Evolutionary conservation across 2,797 vertebrate species (phyloP), one percentile per base, ranked within the genome.

Genomic region (Xiphophorus birchmanni): DNA sequence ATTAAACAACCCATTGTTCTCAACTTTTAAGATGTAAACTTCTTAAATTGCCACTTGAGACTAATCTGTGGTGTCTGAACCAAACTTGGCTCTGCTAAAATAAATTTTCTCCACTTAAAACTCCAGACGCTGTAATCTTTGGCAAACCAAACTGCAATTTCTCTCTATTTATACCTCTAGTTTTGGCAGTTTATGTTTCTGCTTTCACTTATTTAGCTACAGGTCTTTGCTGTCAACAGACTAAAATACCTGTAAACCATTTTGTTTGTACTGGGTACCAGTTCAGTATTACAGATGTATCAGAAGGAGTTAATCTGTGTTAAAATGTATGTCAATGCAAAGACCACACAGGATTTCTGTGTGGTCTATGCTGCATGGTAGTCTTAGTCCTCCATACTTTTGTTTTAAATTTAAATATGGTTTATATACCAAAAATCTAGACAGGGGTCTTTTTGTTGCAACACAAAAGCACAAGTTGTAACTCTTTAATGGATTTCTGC

Each of bases 61-160:
- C 11, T 32, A 48, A 80, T 12, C 72, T 45, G 58, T n/a, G 15
- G 37, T 48, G 40, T 71, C 35, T 47, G 52, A 76, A 65, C 21
- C 15, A 37, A 75, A 58, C 56, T 65, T 60, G 15, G 78, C 48
- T 50, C 56, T 45, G 10, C n/a, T 42, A 11, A 77, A 88, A 81
- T 83, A 17, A 45, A 56, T 73, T 63, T 52, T 82, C 52, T 71
- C 12, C 37, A 44, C 54, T 77, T n/a, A 81, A 40, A 65, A 32
- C 29, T 56, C 29, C 17, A 67, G 52, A 71, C 10, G 4, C 15
- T 83, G 52, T 47, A 79, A 77, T 82, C 50, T 80, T 76, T 60
- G 60, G 54, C 73, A 44, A 88, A 79, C 80, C 69, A 90, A 32
- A 71, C 56, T 12, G 47, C 77, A 84, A 76, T 76, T 72, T 11